Conservation (phyloP, 2,113 vertebrate genomes). For the Larimichthys polyactis region DNA sequence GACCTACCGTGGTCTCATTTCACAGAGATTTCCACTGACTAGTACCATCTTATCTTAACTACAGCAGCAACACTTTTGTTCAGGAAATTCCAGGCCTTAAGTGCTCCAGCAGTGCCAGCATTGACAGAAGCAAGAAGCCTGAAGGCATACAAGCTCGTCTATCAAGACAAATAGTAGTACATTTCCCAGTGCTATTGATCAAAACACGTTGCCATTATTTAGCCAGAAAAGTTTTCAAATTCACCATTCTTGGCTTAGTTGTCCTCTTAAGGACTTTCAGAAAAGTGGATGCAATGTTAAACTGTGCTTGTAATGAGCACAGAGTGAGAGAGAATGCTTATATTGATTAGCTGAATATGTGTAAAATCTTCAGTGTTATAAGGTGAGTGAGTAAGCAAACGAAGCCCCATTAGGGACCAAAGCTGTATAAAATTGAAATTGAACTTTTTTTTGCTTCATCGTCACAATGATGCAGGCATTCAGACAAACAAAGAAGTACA, state of each 20-base stretch:
- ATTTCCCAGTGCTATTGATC: slow-evolving; percentile 27
- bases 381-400: slow-evolving; percentile 4
- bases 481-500: slow-evolving; percentile 17
- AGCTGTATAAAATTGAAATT: slow-evolving; percentile 8
- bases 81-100: slow-evolving; percentile 4
- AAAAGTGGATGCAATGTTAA: slow-evolving; percentile 4
- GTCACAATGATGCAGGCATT: slow-evolving; percentile 1
- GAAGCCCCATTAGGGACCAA: slow-evolving; percentile 22
- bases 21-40: neutral
- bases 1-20: no score
- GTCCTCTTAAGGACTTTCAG: neutral
- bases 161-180: neutral
- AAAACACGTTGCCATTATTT: slow-evolving; percentile 10
- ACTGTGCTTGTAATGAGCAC: neutral
- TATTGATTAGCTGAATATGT: neutral
- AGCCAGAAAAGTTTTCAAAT: slow-evolving; percentile 11
- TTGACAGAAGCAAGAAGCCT: slow-evolving; percentile 3
- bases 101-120: neutral
- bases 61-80: slow-evolving; percentile 3
- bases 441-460: neutral
- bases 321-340: neutral
- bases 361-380: neutral
- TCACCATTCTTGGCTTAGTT: slow-evolving; percentile 7
- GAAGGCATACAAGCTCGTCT: neutral
- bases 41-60: neutral